phyloP scores from a whole-genome alignment of 2,888 invertebrate species.

The Eumerus sabulonum region DNA sequence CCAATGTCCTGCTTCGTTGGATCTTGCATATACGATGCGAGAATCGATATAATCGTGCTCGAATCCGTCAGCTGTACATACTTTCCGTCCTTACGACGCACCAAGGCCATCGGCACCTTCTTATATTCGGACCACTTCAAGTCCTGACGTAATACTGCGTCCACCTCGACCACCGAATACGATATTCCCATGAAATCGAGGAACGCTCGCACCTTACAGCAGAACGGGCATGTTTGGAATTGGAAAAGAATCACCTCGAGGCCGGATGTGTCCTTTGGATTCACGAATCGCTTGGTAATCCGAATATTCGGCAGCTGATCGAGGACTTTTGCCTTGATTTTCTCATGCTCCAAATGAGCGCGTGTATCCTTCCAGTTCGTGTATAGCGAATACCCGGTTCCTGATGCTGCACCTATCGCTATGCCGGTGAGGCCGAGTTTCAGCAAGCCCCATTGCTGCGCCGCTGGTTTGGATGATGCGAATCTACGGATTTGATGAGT shows the following conservation, averaged over 20 bases:
- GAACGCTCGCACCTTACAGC: constrained; percentile 93
- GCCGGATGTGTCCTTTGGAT: constrained; percentile 83
- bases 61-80: constrained; percentile 96
- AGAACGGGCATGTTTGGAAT: constrained; percentile 98
- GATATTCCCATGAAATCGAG: constrained; percentile 95
- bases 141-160: constrained; percentile 94
- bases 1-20: constrained; percentile 80
- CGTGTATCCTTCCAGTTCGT: constrained; percentile 72
- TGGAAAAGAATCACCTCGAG: constrained; percentile 94
- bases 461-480: constrained; percentile 23
- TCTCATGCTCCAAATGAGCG: constrained; percentile 78
- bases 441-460: constrained; percentile 72
- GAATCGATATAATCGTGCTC: constrained; percentile 92
- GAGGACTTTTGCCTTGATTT: constrained; percentile 75
- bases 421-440: constrained; percentile 82
- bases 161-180: constrained; percentile 98
- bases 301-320: constrained; percentile 80
- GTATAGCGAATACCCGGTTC: constrained; percentile 80
- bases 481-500: constrained; percentile 54
- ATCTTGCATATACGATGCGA: constrained; percentile 88
- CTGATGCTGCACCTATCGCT: constrained; percentile 81
- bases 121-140: constrained; percentile 96
- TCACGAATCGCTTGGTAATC: constrained; percentile 83
- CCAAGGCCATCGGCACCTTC: constrained; percentile 95
- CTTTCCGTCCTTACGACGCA: constrained; percentile 84